Percentiles rank a stretch among this genome's conserved stretches.
phyloP scores from a whole-genome alignment of 1,140 invertebrate genomes.

The Eurosta solidaginis region DNA sequence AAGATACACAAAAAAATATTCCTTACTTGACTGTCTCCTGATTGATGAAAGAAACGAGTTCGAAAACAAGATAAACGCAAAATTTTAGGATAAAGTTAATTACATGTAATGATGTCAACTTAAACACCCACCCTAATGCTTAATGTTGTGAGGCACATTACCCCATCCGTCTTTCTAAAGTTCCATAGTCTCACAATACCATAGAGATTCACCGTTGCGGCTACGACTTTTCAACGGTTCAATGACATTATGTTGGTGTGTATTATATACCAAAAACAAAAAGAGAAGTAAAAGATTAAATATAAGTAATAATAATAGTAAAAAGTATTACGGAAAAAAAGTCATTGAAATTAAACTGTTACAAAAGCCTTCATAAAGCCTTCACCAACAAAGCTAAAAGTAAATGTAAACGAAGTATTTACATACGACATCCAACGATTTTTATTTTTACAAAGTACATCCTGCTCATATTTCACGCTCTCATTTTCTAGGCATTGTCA shows the following conservation, averaged over 20 bases:
- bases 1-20: too few relatives aligned
- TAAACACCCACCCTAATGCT: too few relatives aligned
- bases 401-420: slow-evolving; percentile 9
- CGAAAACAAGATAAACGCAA: too few relatives aligned
- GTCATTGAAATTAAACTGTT: slow-evolving; percentile 21
- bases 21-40: too few relatives aligned
- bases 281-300: neutral
- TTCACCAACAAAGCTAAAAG: neutral
- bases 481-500: slow-evolving; percentile 18
- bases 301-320: neutral
- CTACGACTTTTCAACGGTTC: neutral
- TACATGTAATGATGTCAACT: too few relatives aligned
- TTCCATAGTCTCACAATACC: neutral
- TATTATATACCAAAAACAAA: neutral
- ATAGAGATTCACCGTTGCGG: neutral
- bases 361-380: slow-evolving; percentile 23
- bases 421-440: neutral
- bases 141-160: too few relatives aligned
- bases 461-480: slow-evolving; percentile 17
- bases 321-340: neutral
- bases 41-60: too few relatives aligned
- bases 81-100: too few relatives aligned
- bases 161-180: too few relatives aligned
- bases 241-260: slow-evolving; percentile 9
- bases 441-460: too few relatives aligned